Conservation (phyloP, 2,797 vertebrate genomes). For the Dicrostonyx torquatus region DNA sequence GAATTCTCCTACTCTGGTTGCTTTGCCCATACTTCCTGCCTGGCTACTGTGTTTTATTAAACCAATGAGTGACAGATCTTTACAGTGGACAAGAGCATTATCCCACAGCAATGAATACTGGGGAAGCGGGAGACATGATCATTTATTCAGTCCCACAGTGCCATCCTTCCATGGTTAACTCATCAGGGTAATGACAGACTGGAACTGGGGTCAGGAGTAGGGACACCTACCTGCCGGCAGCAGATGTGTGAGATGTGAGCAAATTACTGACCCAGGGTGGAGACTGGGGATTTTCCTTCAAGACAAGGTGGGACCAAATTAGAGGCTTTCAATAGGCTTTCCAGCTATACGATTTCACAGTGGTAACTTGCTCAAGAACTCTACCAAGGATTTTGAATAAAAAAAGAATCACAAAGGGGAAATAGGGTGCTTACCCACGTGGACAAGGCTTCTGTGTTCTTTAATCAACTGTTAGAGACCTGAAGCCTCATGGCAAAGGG, state of each 20-base stretch:
- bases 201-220: neutral
- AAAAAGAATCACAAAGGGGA: slow-evolving; percentile 54
- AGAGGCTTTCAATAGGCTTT: neutral
- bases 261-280: neutral
- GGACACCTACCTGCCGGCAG: neutral
- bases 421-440: neutral
- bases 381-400: neutral
- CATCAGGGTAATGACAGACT: neutral
- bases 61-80: no score
- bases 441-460: neutral
- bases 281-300: neutral
- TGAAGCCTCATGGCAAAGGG: slow-evolving; percentile 46
- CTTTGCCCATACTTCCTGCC: no score
- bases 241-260: neutral
- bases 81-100: no score
- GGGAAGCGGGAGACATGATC: neutral
- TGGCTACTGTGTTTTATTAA: no score
- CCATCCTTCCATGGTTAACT: neutral
- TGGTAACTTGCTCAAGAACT: neutral
- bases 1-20: no score
- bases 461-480: slow-evolving; percentile 49
- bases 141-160: neutral
- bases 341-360: neutral
- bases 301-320: neutral
- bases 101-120: neutral